Percentiles rank a stretch among this genome's conserved stretches.
These are phyloP conservation scores for Campaea margaritaria DNA, from an alignment of 2,888 invertebrate genomes.

Conservation along the genomic window DNA sequence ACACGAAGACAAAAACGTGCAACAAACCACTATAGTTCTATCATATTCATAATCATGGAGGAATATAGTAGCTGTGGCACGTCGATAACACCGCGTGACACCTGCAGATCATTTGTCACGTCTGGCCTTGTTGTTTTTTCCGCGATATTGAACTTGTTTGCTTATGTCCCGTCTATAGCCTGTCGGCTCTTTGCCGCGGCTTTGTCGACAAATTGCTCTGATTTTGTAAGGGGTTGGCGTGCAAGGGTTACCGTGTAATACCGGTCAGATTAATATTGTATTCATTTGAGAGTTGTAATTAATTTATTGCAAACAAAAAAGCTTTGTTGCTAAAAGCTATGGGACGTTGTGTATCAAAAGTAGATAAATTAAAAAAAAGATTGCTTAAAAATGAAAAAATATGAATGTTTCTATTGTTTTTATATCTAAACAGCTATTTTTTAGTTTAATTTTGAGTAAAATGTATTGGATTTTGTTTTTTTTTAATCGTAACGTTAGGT, in stretches of 20 bases:
- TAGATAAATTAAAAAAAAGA: no score
- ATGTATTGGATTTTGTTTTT: no score
- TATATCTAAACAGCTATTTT: no score
- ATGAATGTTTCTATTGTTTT: no score
- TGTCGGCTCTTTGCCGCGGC: slow-evolving; percentile 54
- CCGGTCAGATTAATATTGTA: slow-evolving; percentile 52
- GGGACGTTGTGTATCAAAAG: no score
- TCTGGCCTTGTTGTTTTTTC: slow-evolving; percentile 64
- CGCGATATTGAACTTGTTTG: slow-evolving; percentile 65
- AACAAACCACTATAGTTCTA: background rate
- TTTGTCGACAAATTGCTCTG: slow-evolving; percentile 61
- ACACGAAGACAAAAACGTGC: background rate
- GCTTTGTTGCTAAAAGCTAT: no score
- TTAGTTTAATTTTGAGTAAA: no score
- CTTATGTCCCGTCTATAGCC: slow-evolving; percentile 54
- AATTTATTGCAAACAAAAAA: slow-evolving; percentile 4
- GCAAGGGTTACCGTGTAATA: slow-evolving; percentile 40
- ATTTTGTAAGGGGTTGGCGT: slow-evolving; percentile 56
- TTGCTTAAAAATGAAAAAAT: no score
- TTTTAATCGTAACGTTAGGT: no score
- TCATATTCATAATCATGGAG: slow-evolving; percentile 31
- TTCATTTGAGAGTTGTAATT: slow-evolving; percentile 39
- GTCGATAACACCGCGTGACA: slow-evolving; percentile 62
- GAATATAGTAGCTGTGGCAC: slow-evolving; percentile 48
- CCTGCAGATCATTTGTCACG: slow-evolving; percentile 82